phyloP scores from a whole-genome alignment of 2,113 vertebrate species.

The Puffinus mauretanicus region DNA sequence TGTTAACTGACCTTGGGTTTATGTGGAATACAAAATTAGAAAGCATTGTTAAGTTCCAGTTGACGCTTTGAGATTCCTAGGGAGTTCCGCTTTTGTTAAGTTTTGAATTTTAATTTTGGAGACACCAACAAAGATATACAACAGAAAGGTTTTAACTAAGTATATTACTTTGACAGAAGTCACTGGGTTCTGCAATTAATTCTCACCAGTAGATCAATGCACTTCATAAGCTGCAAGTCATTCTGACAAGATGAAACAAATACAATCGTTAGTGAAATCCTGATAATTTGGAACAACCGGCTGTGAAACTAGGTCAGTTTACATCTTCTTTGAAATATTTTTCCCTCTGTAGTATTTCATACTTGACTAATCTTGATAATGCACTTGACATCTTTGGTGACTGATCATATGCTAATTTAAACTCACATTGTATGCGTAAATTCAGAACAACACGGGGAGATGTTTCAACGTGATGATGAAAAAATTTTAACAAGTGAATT shows the following conservation, averaged over 20 bases:
- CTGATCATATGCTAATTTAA: slow-evolving; percentile 49
- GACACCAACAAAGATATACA: slow-evolving; percentile 19
- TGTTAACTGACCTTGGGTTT: slow-evolving; percentile 55
- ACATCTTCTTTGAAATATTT: slow-evolving; percentile 49
- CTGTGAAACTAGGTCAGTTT: slow-evolving; percentile 70
- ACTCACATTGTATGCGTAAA: background rate
- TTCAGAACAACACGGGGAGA: background rate
- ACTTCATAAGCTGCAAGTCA: slow-evolving; percentile 61
- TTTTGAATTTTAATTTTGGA: slow-evolving; percentile 62
- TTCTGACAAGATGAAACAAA: slow-evolving; percentile 71
- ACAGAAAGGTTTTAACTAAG: slow-evolving; percentile 55
- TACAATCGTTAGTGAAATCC: slow-evolving; percentile 59
- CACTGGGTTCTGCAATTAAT: slow-evolving; percentile 61
- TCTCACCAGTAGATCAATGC: slow-evolving; percentile 67
- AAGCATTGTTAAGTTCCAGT: slow-evolving; percentile 1
- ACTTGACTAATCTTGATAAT: slow-evolving; percentile 45
- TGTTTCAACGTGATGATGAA: background rate
- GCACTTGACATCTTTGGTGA: slow-evolving; percentile 52
- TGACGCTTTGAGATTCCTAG: slow-evolving; percentile 18
- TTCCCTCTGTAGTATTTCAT: slow-evolving; percentile 30
- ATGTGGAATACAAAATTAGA: slow-evolving; percentile 53
- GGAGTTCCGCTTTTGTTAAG: slow-evolving; percentile 30
- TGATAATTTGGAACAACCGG: slow-evolving; percentile 56
- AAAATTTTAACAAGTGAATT: background rate
- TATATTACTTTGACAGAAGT: slow-evolving; percentile 70